Evolutionary conservation across 64 coral and sea anemone species (phyloP), one percentile per base, ranked within the genome.

Genomic region (Platygyra sinensis): DNA sequence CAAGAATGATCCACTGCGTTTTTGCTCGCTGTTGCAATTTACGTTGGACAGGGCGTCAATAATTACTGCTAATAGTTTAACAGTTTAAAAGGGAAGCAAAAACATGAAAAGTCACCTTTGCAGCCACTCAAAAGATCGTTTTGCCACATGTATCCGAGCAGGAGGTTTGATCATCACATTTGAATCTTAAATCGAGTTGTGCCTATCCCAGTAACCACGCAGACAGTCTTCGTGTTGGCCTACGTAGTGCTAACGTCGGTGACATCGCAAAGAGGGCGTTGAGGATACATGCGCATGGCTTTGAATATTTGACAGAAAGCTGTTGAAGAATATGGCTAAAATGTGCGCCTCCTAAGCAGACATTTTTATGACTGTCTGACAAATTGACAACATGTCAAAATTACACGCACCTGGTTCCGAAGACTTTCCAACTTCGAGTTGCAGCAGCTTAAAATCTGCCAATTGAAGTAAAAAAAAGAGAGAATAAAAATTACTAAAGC

Each of bases 381-480:
- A 79, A 57, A 15, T 51, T 65, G 80, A 83, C 60, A 83, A 83
- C 61, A n/a, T 18, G 25, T 62, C 61, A 36, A 30, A 65, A 69
- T 69, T 75, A 31, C 16, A 83, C 73, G 52, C 90, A 98, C 94
- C 87, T 95, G 93, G 65, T 86, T 95, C 60, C 96, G 90, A 65
- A 98, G 90, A 87, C 77, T 95, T 86, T 83, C 73, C 82, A 98
- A 52, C 79, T 95, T 98, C 33, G 90, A 93, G 62, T 95, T 98
- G 81, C 93, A 98, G 67, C 96, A 98, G 50, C 93, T 90, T 31
- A 98, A 65, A 75, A 98, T 95, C 94, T 98, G 49, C 52, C 8
- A 81, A 60, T 59, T 18, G 32, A 86, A 87, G 54, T 75, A 10
- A 87, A 60, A 67, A 17, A 62, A 80, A 86, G 52, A 83, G 30